Conservation (phyloP, 2,888 invertebrate species). For the Troides helena region DNA sequence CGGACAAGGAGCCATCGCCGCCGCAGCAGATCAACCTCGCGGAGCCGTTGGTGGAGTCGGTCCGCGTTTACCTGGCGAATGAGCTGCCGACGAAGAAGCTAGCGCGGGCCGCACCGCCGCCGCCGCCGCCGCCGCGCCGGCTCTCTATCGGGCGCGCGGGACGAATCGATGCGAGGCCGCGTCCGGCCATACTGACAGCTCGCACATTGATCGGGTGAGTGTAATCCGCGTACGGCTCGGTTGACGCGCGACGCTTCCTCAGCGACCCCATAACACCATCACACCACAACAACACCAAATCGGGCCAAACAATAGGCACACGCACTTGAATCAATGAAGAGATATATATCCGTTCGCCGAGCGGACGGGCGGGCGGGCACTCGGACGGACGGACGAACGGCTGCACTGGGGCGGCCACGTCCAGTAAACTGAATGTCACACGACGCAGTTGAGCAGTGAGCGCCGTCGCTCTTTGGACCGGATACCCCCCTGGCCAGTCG, state of each 20-base stretch:
- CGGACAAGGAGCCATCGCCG: conserved; percentile 66
- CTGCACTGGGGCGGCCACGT: neutral
- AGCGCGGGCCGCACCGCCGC: conserved; percentile 45
- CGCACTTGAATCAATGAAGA: too few species aligned
- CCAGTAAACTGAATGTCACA: neutral
- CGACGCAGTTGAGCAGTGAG: neutral
- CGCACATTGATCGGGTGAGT: conserved; percentile 75
- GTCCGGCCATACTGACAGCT: conserved; percentile 59
- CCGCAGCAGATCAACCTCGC: conserved; percentile 67
- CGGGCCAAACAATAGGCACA: neutral
- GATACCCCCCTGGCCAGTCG: conserved; percentile 19
- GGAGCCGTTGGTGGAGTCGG: conserved; percentile 74
- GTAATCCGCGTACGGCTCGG: conserved; percentile 31
- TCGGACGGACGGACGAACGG: neutral
- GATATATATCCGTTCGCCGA: neutral
- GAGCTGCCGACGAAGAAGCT: conserved; percentile 66
- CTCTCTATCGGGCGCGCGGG: conserved; percentile 55
- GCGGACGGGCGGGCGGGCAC: too few species aligned
- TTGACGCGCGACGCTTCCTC: conserved; percentile 27
- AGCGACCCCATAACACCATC: too few species aligned
- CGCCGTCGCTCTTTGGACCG: neutral
- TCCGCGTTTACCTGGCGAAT: conserved; percentile 70
- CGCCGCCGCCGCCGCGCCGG: conserved; percentile 44
- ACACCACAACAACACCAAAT: neutral
- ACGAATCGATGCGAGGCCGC: conserved; percentile 61